phyloP scores from a whole-genome alignment of 2,113 vertebrate genomes.

The Pica pica region DNA sequence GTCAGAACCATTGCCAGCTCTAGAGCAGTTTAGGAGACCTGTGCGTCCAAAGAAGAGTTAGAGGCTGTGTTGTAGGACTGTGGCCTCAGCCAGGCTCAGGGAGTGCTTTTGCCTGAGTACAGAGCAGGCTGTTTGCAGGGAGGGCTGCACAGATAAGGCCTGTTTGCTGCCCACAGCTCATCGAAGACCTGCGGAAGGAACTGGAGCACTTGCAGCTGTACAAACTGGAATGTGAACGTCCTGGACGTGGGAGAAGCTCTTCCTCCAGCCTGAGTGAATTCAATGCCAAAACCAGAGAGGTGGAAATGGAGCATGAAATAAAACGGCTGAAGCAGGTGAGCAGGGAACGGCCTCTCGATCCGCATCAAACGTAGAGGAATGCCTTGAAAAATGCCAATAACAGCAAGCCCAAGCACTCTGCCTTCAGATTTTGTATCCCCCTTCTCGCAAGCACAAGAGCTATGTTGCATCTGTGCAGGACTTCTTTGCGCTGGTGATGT shows the following conservation, averaged over 20 bases:
- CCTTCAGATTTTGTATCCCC: neutral
- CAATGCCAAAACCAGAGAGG: conserved; percentile 84
- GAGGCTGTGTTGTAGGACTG: neutral
- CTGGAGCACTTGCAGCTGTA: conserved; percentile 93
- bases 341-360: neutral
- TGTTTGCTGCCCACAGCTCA: conserved; percentile 77
- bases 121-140: neutral
- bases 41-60: neutral
- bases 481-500: neutral
- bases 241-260: conserved; percentile 79
- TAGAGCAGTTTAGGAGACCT: neutral
- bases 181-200: conserved; percentile 91
- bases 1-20: neutral
- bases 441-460: neutral
- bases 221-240: conserved; percentile 87
- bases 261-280: conserved; percentile 84
- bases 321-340: conserved; percentile 92
- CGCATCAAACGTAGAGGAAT: neutral
- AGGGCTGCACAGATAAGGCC: neutral
- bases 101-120: neutral
- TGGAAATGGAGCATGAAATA: conserved; percentile 93
- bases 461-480: neutral
- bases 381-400: neutral
- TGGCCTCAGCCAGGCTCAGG: neutral
- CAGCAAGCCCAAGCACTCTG: neutral